Evolutionary conservation across 2,113 vertebrate species (phyloP).

Genomic region (Tetraodon nigroviridis): DNA sequence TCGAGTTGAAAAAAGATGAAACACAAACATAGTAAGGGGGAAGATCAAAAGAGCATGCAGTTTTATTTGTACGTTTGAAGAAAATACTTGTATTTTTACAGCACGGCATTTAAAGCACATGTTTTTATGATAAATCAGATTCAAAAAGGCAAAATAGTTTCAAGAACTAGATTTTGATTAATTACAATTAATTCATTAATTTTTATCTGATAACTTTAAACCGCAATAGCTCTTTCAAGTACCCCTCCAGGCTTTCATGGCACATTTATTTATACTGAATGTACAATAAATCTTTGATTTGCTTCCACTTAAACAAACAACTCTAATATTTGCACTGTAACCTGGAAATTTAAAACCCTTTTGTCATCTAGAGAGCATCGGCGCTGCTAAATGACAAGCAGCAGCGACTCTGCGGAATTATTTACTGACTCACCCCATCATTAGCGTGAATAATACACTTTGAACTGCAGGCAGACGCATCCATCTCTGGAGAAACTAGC

Average conservation of each 20-base stretch:
- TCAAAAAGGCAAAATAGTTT: no score
- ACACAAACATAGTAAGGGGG: neutral
- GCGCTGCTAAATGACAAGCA: conserved; percentile 7
- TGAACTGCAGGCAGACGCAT: conserved; percentile 8
- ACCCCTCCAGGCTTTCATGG: no score
- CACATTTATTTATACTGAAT: neutral
- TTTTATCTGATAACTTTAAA: no score
- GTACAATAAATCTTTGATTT: conserved; percentile 3
- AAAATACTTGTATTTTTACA: conserved; percentile 1
- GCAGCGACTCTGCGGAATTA: conserved; percentile 27
- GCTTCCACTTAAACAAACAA: conserved; percentile 27
- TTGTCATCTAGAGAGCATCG: neutral
- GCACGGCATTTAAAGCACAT: no score
- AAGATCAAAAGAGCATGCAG: neutral
- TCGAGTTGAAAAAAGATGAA: conserved; percentile 5
- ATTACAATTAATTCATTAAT: no score
- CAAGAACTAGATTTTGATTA: no score
- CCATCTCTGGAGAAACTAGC: conserved; percentile 17
- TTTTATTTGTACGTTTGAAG: conserved; percentile 7
- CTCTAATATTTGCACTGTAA: conserved; percentile 17
- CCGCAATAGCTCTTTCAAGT: no score
- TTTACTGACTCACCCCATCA: conserved; percentile 36
- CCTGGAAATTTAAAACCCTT: conserved; percentile 26
- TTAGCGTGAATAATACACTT: conserved; percentile 37
- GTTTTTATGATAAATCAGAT: neutral